Base-by-base conservation (phyloP, 2,797 vertebrate species). In the Lepidocolaptes lacrymiger region DNA sequence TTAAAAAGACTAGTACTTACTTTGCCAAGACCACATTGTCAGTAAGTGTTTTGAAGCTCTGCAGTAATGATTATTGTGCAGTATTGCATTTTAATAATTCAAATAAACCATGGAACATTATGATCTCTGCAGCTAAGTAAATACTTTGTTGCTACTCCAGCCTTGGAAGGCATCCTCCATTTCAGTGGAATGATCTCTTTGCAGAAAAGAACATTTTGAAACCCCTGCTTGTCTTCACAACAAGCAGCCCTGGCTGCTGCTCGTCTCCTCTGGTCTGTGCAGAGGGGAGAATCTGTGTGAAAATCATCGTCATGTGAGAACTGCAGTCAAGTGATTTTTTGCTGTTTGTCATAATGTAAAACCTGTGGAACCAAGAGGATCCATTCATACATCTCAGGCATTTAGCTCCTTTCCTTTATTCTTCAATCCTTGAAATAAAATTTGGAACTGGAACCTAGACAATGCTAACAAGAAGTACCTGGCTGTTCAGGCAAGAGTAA, bases 51-150 rank as follows among this genome's bases (percentile, higher is more conserved):
- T 84, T 84, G 92, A 85, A 95, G 86, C 87, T 85, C 41, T 85
- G 89, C 81, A 94, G 16, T 86, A 36, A 64, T 82, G 95, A 95
- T 92, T 86, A 93, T 94, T 75, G 84, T 91, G 85, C 93, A 94
- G 82, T 96, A 97, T 73, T 86, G 93, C 96, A 88, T 82, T 88
- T 97, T 97, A 95, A 94, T 96, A 95, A 97, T 97, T 97, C 89
- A 97, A 92, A 94, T 68, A 94, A 95, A 95, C 86, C 14, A 6
- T 58, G 62, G 89, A 94, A 82, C 81, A 77, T 97, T 71, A 92
- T 82, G 88, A 85, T 82, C 84, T 93, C 73, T 85, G 56, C 13
- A 10, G 55, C 88, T 28, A 86, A 95, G 82, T 91, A 95, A 95
- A 97, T 91, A 80, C 39, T 87, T 89, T 15, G 43, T 87, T 78